Evolutionary conservation across 35 echinoderm and acorn worm species (phyloP).

Genomic region (Lytechinus variegatus): DNA sequence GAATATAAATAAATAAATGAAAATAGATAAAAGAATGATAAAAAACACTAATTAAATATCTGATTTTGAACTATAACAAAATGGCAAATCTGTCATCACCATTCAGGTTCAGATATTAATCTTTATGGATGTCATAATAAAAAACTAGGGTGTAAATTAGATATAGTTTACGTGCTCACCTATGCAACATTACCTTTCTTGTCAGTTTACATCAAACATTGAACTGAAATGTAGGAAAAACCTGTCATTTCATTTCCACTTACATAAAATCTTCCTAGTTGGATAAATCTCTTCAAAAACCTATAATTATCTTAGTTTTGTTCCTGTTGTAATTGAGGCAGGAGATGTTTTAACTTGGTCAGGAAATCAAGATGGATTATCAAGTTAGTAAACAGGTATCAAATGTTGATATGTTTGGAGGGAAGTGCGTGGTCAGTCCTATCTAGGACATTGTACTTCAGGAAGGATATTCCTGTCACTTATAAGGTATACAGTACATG

Average conservation of each 20-base stretch:
- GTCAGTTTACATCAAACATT: neutral
- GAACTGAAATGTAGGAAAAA: neutral
- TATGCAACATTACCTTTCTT: neutral
- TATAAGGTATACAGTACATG: neutral
- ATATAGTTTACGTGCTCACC: neutral
- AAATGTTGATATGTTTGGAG: neutral
- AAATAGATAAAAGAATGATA: neutral
- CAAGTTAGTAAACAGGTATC: conserved; percentile 19
- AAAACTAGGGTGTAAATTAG: neutral
- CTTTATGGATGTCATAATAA: neutral
- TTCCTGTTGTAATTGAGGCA: neutral
- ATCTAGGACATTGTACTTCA: neutral
- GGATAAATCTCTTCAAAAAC: neutral
- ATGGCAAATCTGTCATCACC: neutral
- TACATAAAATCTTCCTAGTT: neutral
- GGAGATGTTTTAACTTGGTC: neutral
- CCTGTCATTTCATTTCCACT: neutral
- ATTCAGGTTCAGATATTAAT: neutral
- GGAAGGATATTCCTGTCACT: neutral
- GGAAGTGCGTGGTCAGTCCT: neutral
- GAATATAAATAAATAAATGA: no score
- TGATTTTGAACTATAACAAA: neutral
- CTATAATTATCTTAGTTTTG: neutral
- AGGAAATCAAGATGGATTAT: neutral
- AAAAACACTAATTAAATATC: neutral